Percentiles rank a stretch among this genome's conserved stretches.
Evolutionary conservation across 2,888 invertebrate species (phyloP).

Genomic region (Leistus spinibarbis): DNA sequence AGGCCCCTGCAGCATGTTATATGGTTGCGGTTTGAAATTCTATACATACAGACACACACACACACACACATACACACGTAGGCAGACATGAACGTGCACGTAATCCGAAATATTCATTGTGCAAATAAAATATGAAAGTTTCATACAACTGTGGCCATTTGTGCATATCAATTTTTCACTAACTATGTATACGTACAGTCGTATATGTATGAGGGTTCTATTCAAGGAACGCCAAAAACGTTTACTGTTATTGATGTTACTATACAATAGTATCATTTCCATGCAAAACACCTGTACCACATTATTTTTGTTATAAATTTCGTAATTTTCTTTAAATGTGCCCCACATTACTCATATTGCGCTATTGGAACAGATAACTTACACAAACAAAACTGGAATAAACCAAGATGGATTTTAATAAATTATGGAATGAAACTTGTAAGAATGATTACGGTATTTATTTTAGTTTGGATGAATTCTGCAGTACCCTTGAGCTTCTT

Average conservation of each 20-base stretch:
- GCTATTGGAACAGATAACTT: too few relatives aligned
- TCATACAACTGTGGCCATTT: not conserved
- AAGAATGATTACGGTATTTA: too few relatives aligned
- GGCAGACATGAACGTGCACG: not conserved
- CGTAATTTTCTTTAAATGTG: not conserved
- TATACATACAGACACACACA: not conserved
- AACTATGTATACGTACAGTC: not conserved
- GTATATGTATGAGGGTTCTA: too few relatives aligned
- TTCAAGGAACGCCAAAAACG: not conserved
- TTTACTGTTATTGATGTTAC: not conserved
- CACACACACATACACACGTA: not conserved
- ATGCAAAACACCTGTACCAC: not conserved
- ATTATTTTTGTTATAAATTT: not conserved
- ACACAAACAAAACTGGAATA: too few relatives aligned
- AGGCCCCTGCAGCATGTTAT: not conserved
- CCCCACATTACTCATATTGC: too few relatives aligned
- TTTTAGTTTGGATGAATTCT: too few relatives aligned
- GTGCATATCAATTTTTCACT: not conserved
- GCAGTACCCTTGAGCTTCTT: too few relatives aligned
- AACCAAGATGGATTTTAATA: too few relatives aligned
- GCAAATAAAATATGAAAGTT: constrained; percentile 3
- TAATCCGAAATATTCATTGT: not conserved
- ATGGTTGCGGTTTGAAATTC: not conserved
- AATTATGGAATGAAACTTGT: too few relatives aligned
- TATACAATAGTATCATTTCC: not conserved